Base-by-base conservation (phyloP, 92 coral and sea anemone species). In the Parazoanthus darwini region DNA sequence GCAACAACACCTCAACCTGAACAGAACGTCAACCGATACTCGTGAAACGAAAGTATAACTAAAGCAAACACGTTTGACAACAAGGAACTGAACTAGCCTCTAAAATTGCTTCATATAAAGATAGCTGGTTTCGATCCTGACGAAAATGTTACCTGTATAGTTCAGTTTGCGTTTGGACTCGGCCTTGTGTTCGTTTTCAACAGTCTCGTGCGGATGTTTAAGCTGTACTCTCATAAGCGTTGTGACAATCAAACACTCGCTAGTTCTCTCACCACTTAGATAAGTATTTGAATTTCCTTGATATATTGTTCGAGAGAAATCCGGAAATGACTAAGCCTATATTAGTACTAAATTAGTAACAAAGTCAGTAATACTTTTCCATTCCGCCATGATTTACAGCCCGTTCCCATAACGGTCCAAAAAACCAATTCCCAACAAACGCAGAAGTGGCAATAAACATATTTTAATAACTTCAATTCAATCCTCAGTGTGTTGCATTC, bases 261-360 rank as follows among this genome's bases (percentile, higher is more conserved):
- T 22, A 8, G 36, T 42, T 4, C n/a, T 35, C 38, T 38, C 43
- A 5, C 44, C 4, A 38, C 42, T 51, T 70, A 18, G 50, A n/a
- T 36, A 46, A 46, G 63, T 33, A 71, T 71, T 48, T 74, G 26
- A 25, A 71, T 9, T 82, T 71, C 68, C 43, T 46, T 18, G 23
- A 56, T 46, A 84, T 84, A 84, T 84, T 84, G 87, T 54, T 84
- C 67, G 65, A 70, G 11, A 42, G 63, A 70, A 29, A 5, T 29
- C 87, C 87, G 87, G 87, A 84, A 84, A 48, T 70, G 87, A 73
- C 79, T 20, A 71, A 70, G 79, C 79, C 79, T 56, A 56, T 58
- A 80, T 80, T 74, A 84, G 78, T 33, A 68, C 78, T 84, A 84
- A 84, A 84, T 25, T 71, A 74, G 79, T 23, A 25, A 16, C 42